A percentile compares a stretch with the other conserved stretches of the same genome.
Evolutionary conservation across 2,797 vertebrate species (phyloP).

Genomic region (Xenopus petersii): DNA sequence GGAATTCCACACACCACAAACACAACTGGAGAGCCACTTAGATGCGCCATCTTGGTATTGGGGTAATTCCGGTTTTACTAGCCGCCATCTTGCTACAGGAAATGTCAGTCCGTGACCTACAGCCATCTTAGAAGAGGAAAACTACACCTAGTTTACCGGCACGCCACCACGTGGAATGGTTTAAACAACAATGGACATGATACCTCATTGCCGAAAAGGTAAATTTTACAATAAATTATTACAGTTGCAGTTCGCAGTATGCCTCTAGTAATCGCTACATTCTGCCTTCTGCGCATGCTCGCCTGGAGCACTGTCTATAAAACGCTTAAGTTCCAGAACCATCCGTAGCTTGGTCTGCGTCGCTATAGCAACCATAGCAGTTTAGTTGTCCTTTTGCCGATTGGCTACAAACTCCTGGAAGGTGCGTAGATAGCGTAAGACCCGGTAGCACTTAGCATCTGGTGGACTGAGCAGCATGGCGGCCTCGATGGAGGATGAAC

Average conservation of each 20-base stretch:
- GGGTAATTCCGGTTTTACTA: too few relatives aligned
- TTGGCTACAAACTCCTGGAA: slow-evolving; percentile 51
- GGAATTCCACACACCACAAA: slow-evolving; percentile 82
- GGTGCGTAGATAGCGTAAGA: neutral
- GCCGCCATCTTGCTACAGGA: too few relatives aligned
- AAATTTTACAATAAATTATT: too few relatives aligned
- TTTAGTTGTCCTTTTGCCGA: neutral
- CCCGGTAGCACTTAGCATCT: slow-evolving; percentile 8
- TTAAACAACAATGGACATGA: too few relatives aligned
- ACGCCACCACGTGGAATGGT: too few relatives aligned
- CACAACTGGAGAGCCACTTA: slow-evolving; percentile 52
- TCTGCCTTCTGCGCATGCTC: too few relatives aligned
- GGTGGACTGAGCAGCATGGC: slow-evolving; percentile 57
- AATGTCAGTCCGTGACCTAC: neutral
- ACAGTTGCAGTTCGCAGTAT: too few relatives aligned
- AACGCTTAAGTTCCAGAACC: neutral
- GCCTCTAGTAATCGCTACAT: too few relatives aligned
- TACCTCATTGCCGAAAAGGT: too few relatives aligned
- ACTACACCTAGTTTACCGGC: too few relatives aligned
- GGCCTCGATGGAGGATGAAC: slow-evolving; percentile 78
- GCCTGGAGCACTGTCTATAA: too few relatives aligned
- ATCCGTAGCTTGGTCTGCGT: neutral
- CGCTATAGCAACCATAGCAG: slow-evolving; percentile 17
- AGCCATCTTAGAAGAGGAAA: slow-evolving; percentile 26
- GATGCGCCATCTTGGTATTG: slow-evolving; percentile 57